Conservation (phyloP, 2,797 vertebrate species). For the Taenioides sp. region DNA sequence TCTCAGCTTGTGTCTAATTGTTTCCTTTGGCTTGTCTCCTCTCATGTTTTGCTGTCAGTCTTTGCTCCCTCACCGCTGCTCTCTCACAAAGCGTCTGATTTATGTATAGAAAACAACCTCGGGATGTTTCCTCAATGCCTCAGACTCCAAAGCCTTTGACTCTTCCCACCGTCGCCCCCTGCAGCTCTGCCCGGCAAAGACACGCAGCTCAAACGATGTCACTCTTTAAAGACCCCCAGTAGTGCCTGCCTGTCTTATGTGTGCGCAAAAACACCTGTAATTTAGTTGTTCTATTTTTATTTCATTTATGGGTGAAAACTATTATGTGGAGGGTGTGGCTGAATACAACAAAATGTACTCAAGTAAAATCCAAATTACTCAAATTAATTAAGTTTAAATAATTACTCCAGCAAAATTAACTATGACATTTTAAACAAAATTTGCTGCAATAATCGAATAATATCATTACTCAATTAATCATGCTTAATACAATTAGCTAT, state of each 20-base stretch:
- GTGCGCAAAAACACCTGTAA: slow-evolving; percentile 18
- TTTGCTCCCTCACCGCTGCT: slow-evolving; percentile 23
- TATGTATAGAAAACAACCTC: slow-evolving; percentile 57
- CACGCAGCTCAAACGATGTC: slow-evolving; percentile 39
- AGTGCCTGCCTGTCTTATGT: slow-evolving; percentile 5
- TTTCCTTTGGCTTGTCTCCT: not conserved
- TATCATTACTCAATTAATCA: too few relatives aligned
- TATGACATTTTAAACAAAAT: too few relatives aligned
- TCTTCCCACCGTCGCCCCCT: slow-evolving; percentile 31
- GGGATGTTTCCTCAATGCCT: slow-evolving; percentile 47
- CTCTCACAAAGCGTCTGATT: slow-evolving; percentile 30
- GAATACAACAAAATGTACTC: too few relatives aligned
- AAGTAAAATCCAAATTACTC: too few relatives aligned
- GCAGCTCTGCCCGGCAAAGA: slow-evolving; percentile 35
- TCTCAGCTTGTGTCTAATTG: not conserved
- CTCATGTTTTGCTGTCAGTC: slow-evolving; percentile 10
- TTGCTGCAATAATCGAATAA: too few relatives aligned
- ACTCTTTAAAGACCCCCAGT: slow-evolving; percentile 33
- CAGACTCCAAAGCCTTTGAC: slow-evolving; percentile 23
- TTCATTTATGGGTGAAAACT: too few relatives aligned
- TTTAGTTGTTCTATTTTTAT: not conserved
- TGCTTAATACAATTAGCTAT: too few relatives aligned
- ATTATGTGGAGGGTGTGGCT: too few relatives aligned
- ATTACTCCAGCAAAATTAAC: too few relatives aligned
- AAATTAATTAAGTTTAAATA: too few relatives aligned